Evolutionary conservation across 2,797 vertebrate species (phyloP).

Genomic region (Clamator glandarius): DNA sequence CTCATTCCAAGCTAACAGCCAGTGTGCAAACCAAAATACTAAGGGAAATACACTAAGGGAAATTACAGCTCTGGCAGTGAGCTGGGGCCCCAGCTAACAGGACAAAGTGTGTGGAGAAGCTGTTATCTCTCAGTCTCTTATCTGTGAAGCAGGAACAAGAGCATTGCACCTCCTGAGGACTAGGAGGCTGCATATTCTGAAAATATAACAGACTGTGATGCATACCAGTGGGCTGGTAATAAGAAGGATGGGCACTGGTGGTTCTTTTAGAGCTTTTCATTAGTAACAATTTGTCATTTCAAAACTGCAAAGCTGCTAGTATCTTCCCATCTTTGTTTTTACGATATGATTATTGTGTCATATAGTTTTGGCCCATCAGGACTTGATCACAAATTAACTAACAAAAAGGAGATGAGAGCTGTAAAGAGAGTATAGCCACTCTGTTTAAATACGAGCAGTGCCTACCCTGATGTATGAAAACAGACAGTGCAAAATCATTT

Average conservation of each 20-base stretch:
- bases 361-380: neutral
- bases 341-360: fast-evolving
- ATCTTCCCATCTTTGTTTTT: neutral
- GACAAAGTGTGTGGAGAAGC: neutral
- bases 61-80: neutral
- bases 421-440: neutral
- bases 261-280: neutral
- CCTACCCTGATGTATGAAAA: neutral
- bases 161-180: neutral
- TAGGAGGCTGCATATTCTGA: neutral
- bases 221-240: neutral
- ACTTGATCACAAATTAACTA: neutral
- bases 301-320: neutral
- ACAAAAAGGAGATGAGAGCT: neutral
- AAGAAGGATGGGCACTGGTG: neutral
- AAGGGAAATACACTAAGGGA: neutral
- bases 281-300: neutral
- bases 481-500: neutral
- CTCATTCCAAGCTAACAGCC: neutral
- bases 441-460: neutral
- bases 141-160: neutral
- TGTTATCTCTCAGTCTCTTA: neutral
- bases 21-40: neutral
- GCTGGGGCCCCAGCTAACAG: neutral
- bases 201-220: neutral